Evolutionary conservation across 2,113 vertebrate genomes (phyloP).

Genomic region (Phocoena sinus): DNA sequence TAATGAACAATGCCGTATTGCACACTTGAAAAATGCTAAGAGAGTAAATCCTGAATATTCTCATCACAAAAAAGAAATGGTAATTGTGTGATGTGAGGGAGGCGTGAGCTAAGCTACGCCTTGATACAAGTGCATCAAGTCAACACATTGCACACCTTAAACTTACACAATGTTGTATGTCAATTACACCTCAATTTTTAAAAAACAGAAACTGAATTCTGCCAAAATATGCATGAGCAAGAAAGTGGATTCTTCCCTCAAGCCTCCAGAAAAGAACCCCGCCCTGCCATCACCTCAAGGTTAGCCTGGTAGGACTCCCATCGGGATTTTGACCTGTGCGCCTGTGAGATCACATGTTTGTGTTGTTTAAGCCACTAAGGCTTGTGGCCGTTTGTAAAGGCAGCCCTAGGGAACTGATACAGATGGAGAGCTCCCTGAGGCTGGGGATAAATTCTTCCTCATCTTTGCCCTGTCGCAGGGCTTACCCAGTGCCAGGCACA

Average conservation of each 20-base stretch:
- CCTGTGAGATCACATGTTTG: too few relatives aligned
- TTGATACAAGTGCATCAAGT: neutral
- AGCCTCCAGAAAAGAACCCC: neutral
- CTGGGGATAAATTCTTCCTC: neutral
- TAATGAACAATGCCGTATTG: fast-evolving
- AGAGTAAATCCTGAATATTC: neutral
- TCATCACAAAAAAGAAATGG: neutral
- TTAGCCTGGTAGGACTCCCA: neutral
- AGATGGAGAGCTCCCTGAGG: neutral
- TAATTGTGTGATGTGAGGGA: neutral
- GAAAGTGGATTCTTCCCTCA: neutral
- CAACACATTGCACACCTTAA: neutral
- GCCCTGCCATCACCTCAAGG: neutral
- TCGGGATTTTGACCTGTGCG: neutral
- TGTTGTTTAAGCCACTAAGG: neutral
- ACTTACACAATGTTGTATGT: neutral
- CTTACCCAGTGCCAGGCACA: neutral
- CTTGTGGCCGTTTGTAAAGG: neutral
- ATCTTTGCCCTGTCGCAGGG: neutral
- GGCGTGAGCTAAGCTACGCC: neutral
- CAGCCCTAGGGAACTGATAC: fast-evolving
- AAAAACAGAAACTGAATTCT: neutral
- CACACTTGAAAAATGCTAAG: neutral
- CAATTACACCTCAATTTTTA: neutral
- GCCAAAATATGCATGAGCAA: neutral